Conservation (phyloP, 2,888 invertebrate genomes). For the Troides oblongomaculatus region DNA sequence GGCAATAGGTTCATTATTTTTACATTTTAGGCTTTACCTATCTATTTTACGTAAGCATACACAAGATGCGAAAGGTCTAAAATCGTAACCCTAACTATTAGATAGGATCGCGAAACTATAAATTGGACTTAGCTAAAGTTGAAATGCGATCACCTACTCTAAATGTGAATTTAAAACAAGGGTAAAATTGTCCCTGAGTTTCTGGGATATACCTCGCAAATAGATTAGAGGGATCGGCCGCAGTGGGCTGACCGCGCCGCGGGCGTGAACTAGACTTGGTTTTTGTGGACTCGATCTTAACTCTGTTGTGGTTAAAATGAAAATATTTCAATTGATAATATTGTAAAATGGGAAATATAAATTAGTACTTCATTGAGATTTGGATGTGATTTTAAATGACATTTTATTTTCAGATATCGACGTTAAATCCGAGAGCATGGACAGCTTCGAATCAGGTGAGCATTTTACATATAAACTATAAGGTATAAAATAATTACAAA, state of each 20-base stretch:
- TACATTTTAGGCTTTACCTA: too few species aligned
- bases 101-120: constrained; percentile 49
- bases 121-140: constrained; percentile 66
- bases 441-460: constrained; percentile 74
- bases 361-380: background rate
- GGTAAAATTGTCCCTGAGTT: constrained; percentile 59
- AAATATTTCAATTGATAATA: too few species aligned
- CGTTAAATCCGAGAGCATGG: constrained; percentile 74
- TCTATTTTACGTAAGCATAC: background rate
- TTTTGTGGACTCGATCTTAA: too few species aligned
- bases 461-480: constrained; percentile 44
- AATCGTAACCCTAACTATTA: constrained; percentile 21
- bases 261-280: constrained; percentile 1
- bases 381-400: background rate
- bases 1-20: too few species aligned
- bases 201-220: constrained; percentile 48
- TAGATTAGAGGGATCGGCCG: constrained; percentile 68
- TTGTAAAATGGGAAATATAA: background rate
- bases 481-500: constrained; percentile 39
- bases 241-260: constrained; percentile 39
- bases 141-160: constrained; percentile 70
- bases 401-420: constrained; percentile 67
- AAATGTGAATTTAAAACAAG: constrained; percentile 67
- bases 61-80: constrained; percentile 2
- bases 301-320: too few species aligned